These are phyloP conservation scores for Bruchidius siliquastri DNA, from an alignment of 2,888 invertebrate species.

Conservation along the genomic window DNA sequence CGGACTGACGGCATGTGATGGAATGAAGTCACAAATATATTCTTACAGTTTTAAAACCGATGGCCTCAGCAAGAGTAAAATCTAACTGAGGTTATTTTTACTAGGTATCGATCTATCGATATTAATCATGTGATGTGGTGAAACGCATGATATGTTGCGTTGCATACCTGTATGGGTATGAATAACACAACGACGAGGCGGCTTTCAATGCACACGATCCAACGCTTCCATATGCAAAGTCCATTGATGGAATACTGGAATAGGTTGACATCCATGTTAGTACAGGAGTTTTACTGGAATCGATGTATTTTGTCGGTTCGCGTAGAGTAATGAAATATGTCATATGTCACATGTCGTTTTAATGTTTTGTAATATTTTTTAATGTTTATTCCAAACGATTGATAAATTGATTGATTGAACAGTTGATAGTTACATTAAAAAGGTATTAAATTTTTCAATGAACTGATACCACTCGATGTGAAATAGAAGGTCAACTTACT, in stretches of 20 bases:
- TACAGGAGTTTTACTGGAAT: background rate
- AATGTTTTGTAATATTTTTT: too few species aligned
- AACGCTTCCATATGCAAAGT: background rate
- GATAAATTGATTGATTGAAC: too few species aligned
- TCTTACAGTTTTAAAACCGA: background rate
- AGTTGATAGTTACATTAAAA: too few species aligned
- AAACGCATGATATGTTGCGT: background rate
- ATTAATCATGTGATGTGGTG: background rate
- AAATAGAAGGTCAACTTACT: too few species aligned
- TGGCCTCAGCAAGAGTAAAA: background rate
- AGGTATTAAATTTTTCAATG: too few species aligned
- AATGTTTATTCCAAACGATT: too few species aligned
- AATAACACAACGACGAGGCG: background rate
- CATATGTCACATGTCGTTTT: too few species aligned
- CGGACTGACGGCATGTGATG: too few species aligned
- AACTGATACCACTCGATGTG: too few species aligned
- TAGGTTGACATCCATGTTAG: background rate
- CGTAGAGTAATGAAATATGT: too few species aligned
- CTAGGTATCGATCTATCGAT: background rate
- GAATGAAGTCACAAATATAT: background rate
- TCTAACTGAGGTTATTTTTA: background rate
- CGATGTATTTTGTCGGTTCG: too few species aligned
- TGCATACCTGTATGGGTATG: background rate
- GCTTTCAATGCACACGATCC: background rate
- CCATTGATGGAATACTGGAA: background rate